phyloP scores from a whole-genome alignment of 2,113 vertebrate genomes.

The Falcunculus frontatus region DNA sequence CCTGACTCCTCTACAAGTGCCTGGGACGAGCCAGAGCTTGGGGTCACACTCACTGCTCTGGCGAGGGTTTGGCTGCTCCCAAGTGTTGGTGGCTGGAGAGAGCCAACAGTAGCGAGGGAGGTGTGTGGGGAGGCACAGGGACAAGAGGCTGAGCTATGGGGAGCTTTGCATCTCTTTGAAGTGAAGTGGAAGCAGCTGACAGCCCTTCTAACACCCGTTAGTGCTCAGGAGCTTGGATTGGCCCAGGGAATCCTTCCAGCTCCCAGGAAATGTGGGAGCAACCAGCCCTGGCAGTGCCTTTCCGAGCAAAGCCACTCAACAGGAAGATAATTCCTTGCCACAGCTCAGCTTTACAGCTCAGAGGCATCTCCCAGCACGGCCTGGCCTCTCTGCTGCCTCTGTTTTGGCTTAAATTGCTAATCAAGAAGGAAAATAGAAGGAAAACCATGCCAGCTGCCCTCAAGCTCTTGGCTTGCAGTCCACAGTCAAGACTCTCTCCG shows the following conservation, averaged over 20 bases:
- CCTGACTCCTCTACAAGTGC: not conserved
- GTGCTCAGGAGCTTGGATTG: not conserved
- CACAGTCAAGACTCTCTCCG: not conserved
- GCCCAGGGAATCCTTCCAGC: not conserved
- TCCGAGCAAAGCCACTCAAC: not conserved
- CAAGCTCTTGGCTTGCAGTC: constrained; percentile 15
- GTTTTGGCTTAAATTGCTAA: not conserved
- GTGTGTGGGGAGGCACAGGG: not conserved
- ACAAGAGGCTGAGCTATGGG: not conserved
- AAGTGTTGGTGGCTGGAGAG: not conserved
- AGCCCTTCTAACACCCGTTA: not conserved
- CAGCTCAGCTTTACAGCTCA: not conserved
- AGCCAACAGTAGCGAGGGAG: not conserved
- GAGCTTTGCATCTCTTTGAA: not conserved
- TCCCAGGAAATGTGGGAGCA: not conserved
- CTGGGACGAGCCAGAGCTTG: not conserved
- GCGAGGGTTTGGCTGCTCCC: not conserved
- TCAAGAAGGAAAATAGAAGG: not conserved
- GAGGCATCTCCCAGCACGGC: not conserved
- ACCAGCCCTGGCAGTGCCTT: not conserved
- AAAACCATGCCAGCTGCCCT: not conserved
- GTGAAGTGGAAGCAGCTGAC: not conserved
- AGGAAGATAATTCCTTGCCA: accelerated
- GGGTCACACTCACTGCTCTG: not conserved
- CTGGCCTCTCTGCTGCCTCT: not conserved